Conservation (phyloP, 1,140 invertebrate species). For the Drosophila eugracilis region DNA sequence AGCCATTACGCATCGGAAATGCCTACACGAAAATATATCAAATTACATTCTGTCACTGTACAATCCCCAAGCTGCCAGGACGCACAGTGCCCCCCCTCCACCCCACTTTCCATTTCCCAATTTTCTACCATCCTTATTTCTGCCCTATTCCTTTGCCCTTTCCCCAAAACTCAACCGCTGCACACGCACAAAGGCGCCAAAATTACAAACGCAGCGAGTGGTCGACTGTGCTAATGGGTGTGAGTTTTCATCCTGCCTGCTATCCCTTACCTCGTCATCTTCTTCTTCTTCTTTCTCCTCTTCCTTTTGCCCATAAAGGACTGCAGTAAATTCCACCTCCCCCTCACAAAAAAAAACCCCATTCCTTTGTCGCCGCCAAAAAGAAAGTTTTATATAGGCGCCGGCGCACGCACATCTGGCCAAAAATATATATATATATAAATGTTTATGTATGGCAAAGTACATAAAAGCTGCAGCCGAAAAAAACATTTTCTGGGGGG, state of each 20-base stretch:
- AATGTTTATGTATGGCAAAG: conserved; percentile 6
- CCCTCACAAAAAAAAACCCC: conserved; percentile 12
- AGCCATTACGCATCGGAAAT: conserved; percentile 30
- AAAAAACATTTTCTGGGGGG: conserved; percentile 24
- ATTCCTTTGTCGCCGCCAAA: neutral
- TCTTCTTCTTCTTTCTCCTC: neutral
- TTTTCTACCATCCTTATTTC: conserved; percentile 1
- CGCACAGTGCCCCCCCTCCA: too few relatives aligned
- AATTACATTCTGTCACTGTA: conserved; percentile 46
- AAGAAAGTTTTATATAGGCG: conserved; percentile 53
- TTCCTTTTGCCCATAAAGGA: conserved; percentile 61
- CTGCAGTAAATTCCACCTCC: conserved; percentile 59
- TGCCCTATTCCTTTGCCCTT: neutral
- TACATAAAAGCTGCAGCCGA: conserved; percentile 65
- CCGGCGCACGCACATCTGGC: conserved; percentile 61
- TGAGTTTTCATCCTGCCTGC: conserved; percentile 2
- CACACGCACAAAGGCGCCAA: conserved; percentile 81
- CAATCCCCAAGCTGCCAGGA: conserved; percentile 21
- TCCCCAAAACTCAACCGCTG: conserved; percentile 37
- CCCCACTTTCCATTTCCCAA: neutral
- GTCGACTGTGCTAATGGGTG: conserved; percentile 40
- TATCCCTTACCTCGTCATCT: too few relatives aligned
- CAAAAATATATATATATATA: conserved; percentile 12
- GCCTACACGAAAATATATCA: conserved; percentile 35
- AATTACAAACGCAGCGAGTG: conserved; percentile 81